A percentile compares a stretch with the other conserved stretches of the same genome.
These are phyloP conservation scores for Synanthedon formicaeformis DNA, from an alignment of 2,888 invertebrate species.

Conservation along the genomic window DNA sequence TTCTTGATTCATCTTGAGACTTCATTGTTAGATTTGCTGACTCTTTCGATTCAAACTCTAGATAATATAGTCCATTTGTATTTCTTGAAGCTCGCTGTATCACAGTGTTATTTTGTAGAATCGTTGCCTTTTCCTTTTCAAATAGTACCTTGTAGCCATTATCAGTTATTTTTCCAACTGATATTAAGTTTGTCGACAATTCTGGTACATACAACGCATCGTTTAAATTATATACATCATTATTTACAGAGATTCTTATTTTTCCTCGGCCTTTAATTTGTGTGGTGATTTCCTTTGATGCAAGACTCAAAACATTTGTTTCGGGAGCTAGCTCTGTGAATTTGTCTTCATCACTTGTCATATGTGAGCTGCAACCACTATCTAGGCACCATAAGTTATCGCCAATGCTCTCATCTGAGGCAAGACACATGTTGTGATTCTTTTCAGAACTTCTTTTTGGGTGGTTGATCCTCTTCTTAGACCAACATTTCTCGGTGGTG, in stretches of 20 bases:
- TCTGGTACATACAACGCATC: not conserved
- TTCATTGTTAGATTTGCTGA: too few species aligned
- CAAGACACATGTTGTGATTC: not conserved
- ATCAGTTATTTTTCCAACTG: conserved; percentile 3
- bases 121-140: not conserved
- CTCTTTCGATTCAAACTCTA: too few species aligned
- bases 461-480: not conserved
- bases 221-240: too few species aligned
- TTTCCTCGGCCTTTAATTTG: not conserved
- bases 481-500: not conserved
- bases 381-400: not conserved
- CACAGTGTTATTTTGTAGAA: too few species aligned
- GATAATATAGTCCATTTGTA: too few species aligned
- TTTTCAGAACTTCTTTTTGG: not conserved
- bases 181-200: conserved; percentile 1
- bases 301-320: too few species aligned
- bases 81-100: too few species aligned
- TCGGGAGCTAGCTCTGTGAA: too few species aligned
- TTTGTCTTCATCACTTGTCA: too few species aligned
- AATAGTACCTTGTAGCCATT: conserved; percentile 2
- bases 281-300: too few species aligned
- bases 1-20: too few species aligned
- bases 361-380: too few species aligned
- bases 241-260: not conserved
- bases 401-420: not conserved